These are phyloP conservation scores for Aptenodytes forsteri DNA, from an alignment of 2,113 vertebrate species.

Conservation along the genomic window DNA sequence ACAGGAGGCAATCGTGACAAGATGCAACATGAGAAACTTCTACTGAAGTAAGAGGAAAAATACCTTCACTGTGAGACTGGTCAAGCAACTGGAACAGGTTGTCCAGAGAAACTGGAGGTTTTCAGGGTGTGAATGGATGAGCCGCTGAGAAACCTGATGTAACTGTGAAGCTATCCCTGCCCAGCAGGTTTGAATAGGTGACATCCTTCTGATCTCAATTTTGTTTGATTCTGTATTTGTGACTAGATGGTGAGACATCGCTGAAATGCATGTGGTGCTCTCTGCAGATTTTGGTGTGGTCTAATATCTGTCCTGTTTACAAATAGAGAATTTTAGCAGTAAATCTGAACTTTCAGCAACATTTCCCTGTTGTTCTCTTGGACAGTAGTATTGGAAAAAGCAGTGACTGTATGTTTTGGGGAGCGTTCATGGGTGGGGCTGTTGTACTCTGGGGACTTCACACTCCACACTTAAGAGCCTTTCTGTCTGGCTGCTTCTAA, in stretches of 20 bases:
- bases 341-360: neutral
- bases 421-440: neutral
- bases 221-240: neutral
- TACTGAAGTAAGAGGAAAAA: neutral
- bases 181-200: neutral
- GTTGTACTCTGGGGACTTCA: neutral
- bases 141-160: neutral
- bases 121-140: accelerated
- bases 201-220: neutral
- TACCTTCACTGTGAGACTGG: neutral
- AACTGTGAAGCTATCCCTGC: neutral
- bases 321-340: neutral
- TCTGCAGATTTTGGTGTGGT: no score
- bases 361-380: neutral
- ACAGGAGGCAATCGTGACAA: neutral
- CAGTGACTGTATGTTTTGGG: neutral
- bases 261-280: neutral
- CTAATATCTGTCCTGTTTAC: neutral
- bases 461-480: neutral
- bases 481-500: neutral
- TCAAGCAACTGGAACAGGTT: neutral
- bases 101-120: neutral
- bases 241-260: neutral
- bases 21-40: neutral
- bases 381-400: neutral